Evolutionary conservation across 2,888 invertebrate species (phyloP).

Genomic region (Elysia crispata): DNA sequence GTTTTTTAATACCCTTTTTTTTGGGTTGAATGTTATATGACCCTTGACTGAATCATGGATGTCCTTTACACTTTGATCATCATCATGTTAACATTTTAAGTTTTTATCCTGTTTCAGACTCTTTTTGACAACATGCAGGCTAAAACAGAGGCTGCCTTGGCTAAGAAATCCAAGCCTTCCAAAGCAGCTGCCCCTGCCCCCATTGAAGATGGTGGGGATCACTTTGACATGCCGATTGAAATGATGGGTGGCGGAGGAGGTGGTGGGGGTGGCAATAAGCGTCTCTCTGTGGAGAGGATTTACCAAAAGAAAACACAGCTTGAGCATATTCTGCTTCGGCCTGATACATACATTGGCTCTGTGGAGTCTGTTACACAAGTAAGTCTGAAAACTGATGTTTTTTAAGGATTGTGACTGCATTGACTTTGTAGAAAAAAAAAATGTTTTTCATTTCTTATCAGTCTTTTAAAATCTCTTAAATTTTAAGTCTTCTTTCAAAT

Average conservation of each 20-base stretch:
- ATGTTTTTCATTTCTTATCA: too few relatives aligned
- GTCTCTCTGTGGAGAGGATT: constrained; percentile 89
- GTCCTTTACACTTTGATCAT: too few relatives aligned
- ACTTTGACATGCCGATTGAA: background rate
- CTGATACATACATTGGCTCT: constrained; percentile 97
- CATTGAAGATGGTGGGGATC: too few relatives aligned
- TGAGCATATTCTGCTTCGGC: constrained; percentile 97
- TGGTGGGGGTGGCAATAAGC: constrained; percentile 76
- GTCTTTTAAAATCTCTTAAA: too few relatives aligned
- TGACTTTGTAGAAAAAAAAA: too few relatives aligned
- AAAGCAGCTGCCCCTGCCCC: constrained; percentile 37
- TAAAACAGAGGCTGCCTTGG: constrained; percentile 52
- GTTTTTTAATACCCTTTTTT: too few relatives aligned
- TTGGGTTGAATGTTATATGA: too few relatives aligned
- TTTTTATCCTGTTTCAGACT: constrained; percentile 55
- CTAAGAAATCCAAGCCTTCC: constrained; percentile 55
- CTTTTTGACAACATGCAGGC: constrained; percentile 70
- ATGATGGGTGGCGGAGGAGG: constrained; percentile 50
- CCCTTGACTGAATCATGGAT: too few relatives aligned
- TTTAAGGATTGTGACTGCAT: too few relatives aligned
- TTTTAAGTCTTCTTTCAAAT: too few relatives aligned
- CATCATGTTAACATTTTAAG: too few relatives aligned
- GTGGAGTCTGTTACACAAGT: constrained; percentile 78
- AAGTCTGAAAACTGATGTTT: too few relatives aligned
- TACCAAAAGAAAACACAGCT: constrained; percentile 99